Evolutionary conservation across 2,888 invertebrate genomes (phyloP).

Genomic region (Dione vanillae): DNA sequence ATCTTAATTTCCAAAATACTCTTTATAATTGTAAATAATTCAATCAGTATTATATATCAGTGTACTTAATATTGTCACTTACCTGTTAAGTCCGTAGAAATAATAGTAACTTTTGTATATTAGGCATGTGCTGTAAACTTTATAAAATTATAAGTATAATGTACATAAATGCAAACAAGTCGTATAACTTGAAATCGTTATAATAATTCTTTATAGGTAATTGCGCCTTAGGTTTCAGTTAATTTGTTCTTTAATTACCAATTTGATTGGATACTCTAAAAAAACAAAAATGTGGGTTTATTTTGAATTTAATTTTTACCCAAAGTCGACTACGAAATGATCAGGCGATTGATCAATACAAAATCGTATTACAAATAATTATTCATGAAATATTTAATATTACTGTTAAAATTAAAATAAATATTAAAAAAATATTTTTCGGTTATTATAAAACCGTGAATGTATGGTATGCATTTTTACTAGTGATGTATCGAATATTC

Average conservation of each 20-base stretch:
- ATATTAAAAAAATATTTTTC: too few relatives aligned
- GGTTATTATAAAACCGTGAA: too few relatives aligned
- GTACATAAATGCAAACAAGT: neutral
- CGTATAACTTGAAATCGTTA: neutral
- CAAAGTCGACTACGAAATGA: too few relatives aligned
- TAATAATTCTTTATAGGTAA: neutral
- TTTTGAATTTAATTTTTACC: too few relatives aligned
- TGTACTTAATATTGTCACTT: constrained; percentile 50
- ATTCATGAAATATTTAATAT: too few relatives aligned
- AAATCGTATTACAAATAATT: too few relatives aligned
- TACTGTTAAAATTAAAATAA: too few relatives aligned
- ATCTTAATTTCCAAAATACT: constrained; percentile 7
- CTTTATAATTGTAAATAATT: constrained; percentile 41
- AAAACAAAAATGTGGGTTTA: neutral
- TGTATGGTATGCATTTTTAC: too few relatives aligned
- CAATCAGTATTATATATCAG: constrained; percentile 46
- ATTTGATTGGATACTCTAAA: neutral
- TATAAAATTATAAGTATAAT: neutral
- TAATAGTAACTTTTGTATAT: constrained; percentile 1
- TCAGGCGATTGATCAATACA: too few relatives aligned
- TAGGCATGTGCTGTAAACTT: neutral
- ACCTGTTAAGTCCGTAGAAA: neutral
- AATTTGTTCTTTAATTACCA: neutral
- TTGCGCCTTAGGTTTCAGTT: neutral
- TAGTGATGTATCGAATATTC: too few relatives aligned